These are phyloP conservation scores for Brachyptera risi DNA, from an alignment of 2,888 invertebrate species.

Conservation along the genomic window DNA sequence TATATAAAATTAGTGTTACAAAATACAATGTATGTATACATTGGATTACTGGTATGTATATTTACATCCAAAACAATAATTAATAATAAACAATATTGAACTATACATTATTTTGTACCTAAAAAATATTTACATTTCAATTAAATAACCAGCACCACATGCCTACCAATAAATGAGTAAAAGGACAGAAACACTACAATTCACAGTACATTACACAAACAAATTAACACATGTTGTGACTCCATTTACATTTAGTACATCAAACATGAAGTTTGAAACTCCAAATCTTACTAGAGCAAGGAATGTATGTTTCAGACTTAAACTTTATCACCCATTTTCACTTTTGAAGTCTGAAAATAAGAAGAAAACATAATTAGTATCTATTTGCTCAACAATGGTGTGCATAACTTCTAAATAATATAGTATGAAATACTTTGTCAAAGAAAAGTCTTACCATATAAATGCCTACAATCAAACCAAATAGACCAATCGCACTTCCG, in stretches of 20 bases:
- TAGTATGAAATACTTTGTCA: not conserved
- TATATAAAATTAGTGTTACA: too few species aligned
- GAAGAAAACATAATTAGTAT: not conserved
- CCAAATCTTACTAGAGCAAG: conserved; percentile 2
- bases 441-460: conserved; percentile 62
- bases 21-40: too few species aligned
- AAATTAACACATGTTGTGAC: not conserved
- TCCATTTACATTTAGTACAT: too few species aligned
- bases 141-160: conserved; percentile 15
- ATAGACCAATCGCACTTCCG: conserved; percentile 97
- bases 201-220: not conserved
- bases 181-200: too few species aligned
- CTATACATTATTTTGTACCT: too few species aligned
- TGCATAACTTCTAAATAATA: not conserved
- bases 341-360: conserved; percentile 57
- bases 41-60: too few species aligned
- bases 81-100: too few species aligned
- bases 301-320: conserved; percentile 36
- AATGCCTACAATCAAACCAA: conserved; percentile 97
- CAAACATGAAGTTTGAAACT: too few species aligned
- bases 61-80: too few species aligned
- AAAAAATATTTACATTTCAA: conserved; percentile 12
- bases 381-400: not conserved
- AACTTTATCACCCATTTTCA: conserved; percentile 68
- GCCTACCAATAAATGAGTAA: too few species aligned